Base-by-base conservation (phyloP, 2,888 invertebrate genomes). In the Anodontia alba region DNA sequence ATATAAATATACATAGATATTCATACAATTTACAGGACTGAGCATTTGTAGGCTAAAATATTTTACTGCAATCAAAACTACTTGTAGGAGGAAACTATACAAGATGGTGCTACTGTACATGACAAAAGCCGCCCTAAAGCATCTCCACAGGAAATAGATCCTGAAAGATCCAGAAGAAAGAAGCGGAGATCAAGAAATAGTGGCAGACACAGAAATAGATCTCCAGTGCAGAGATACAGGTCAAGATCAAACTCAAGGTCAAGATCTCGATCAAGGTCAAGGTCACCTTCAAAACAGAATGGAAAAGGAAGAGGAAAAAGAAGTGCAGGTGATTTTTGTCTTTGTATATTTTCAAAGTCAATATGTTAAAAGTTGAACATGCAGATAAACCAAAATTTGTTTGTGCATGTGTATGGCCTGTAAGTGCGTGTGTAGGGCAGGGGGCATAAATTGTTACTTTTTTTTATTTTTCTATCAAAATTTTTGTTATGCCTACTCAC, bases 261-360 rank as follows among this genome's bases (percentile, higher is more conserved):
- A 62, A 88, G 90, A 73, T 91, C 91, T 33, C 75, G 84, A 26
- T 90, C 90, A 75, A 87, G 89, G 71, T 90, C 89, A 84, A 80
- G 90, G 88, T 87, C 87, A 81, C 83, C 80, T 68, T 80, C 81
- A 72, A 85, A 85, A 67, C 76, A 80, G 43, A 89, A 84, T 76
- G 77, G 78, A 54, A 77, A 70, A 42, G 79, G 78, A 38, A 83
- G 83, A 81, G 78, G 76, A 73, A 82, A 83, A 82, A 86, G 81
- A 33, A 10, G 29, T 23, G 7, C 62, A 62, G 62, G 62, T 62
- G 33, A 62, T 17, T 62, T 26, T 57, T 38, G 7, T n/a, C n/a
- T n/a, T n/a, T n/a, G n/a, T n/a, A n/a, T n/a, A n/a, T n/a, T n/a
- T n/a, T n/a, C n/a, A n/a, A n/a, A n/a, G n/a, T n/a, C n/a, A n/a